Conservation (phyloP, 1,140 invertebrate genomes). For the Brevipalpus yothersi region DNA sequence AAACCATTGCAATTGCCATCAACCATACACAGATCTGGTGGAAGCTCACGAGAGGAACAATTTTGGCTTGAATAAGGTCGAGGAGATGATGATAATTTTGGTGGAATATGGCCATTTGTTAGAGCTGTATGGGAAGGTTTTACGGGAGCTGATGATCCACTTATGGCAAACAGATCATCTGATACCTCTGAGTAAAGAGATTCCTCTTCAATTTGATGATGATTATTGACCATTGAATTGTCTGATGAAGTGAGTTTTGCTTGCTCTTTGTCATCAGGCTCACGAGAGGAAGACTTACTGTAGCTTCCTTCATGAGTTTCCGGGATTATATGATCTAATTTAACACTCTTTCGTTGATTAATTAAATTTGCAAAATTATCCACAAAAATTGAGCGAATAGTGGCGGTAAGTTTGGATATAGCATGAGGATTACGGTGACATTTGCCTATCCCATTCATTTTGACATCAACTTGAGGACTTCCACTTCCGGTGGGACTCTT, state of each 20-base stretch:
- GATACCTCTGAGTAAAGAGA: too few relatives aligned
- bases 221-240: neutral
- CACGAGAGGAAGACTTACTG: neutral
- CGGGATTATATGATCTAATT: neutral
- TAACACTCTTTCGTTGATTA: neutral
- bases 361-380: neutral
- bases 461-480: too few relatives aligned
- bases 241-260: neutral
- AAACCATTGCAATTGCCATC: neutral
- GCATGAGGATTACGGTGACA: neutral
- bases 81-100: too few relatives aligned
- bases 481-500: too few relatives aligned
- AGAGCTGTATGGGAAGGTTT: too few relatives aligned
- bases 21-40: neutral
- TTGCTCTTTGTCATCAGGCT: neutral
- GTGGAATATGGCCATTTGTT: too few relatives aligned
- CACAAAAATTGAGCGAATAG: neutral
- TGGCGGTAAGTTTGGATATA: neutral
- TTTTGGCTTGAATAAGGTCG: too few relatives aligned
- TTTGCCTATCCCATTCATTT: neutral
- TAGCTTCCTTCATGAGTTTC: neutral
- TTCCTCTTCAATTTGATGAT: neutral
- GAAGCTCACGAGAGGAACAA: neutral
- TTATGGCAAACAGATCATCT: too few relatives aligned
- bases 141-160: too few relatives aligned